phyloP scores from a whole-genome alignment of 1,140 invertebrate species.

The Dendrolimus kikuchii region DNA sequence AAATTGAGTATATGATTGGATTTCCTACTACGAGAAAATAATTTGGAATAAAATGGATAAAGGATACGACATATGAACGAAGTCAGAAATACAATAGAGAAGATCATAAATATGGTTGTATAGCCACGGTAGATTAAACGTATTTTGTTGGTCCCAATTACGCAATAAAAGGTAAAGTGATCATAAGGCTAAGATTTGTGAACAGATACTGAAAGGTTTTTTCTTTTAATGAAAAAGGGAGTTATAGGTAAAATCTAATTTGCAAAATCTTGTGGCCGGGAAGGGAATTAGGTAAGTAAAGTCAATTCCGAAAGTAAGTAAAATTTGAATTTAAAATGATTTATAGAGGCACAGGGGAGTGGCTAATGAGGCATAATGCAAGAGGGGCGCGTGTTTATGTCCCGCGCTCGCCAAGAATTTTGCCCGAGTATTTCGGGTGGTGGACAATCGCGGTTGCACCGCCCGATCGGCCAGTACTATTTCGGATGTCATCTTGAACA shows the following conservation, averaged over 20 bases:
- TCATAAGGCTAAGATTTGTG: conserved; percentile 27
- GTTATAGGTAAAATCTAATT: conserved; percentile 62
- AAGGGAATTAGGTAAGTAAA: conserved; percentile 67
- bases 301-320: conserved; percentile 68
- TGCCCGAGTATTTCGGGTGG: no score
- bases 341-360: conserved; percentile 66
- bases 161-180: conserved; percentile 1
- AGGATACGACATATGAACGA: no score
- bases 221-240: conserved; percentile 34
- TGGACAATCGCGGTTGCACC: background rate
- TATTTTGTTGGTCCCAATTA: background rate
- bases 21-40: no score
- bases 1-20: no score
- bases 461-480: conserved; percentile 11
- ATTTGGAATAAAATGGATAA: no score
- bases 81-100: background rate
- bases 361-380: conserved; percentile 69
- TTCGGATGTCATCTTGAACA: conserved; percentile 25
- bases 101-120: background rate
- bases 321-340: conserved; percentile 72
- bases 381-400: conserved; percentile 62
- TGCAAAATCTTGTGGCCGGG: conserved; percentile 58
- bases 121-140: background rate
- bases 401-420: conserved; percentile 22
- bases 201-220: conserved; percentile 48